These are phyloP conservation scores for Cotesia chilonis DNA, from an alignment of 1,140 invertebrate species.

Conservation along the genomic window DNA sequence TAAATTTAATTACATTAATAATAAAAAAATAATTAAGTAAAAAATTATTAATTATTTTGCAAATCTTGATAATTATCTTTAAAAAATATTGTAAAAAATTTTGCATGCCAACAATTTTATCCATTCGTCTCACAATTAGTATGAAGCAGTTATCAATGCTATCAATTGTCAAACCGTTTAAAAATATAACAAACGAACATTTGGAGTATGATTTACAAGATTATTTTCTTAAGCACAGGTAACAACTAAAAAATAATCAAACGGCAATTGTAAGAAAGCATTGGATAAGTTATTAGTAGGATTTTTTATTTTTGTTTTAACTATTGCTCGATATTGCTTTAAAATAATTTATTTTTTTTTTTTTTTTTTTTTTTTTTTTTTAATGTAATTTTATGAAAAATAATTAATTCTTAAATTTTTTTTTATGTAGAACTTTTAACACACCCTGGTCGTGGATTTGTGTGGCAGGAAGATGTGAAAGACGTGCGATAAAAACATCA, in stretches of 20 bases:
- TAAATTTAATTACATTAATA: conserved; percentile 39
- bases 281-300: background rate
- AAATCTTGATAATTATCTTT: background rate
- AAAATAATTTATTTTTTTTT: conserved; percentile 6
- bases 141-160: conserved; percentile 12
- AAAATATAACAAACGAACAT: conserved; percentile 2
- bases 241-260: conserved; percentile 3
- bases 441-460: conserved; percentile 66
- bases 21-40: background rate
- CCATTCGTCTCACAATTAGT: background rate
- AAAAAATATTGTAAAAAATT: background rate
- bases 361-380: conserved; percentile 6
- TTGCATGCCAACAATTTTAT: conserved; percentile 11
- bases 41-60: conserved; percentile 1
- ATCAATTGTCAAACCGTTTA: conserved; percentile 7
- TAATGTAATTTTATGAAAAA: background rate
- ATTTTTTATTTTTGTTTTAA: background rate
- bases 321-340: background rate
- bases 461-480: conserved; percentile 58
- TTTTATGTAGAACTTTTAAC: conserved; percentile 52
- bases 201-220: background rate
- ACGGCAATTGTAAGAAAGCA: background rate
- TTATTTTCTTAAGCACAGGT: conserved; percentile 11
- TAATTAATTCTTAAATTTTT: conserved; percentile 24
- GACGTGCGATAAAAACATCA: conserved; percentile 56